phyloP scores from a whole-genome alignment of 2,888 invertebrate species.

The Syrphus vitripennis region DNA sequence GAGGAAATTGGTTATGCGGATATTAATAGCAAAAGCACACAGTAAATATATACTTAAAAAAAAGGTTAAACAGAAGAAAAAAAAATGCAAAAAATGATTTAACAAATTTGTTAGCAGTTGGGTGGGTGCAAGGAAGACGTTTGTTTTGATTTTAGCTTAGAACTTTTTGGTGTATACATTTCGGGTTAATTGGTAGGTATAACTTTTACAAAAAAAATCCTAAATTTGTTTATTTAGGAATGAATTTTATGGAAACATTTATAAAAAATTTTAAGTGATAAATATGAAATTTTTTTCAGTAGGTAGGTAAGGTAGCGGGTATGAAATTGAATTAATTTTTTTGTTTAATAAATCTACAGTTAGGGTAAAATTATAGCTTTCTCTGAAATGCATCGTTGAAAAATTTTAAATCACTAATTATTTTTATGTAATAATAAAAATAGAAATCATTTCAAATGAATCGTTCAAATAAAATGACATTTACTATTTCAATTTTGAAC shows the following conservation, averaged over 20 bases:
- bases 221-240: background rate
- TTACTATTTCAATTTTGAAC: no score
- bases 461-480: no score
- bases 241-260: background rate
- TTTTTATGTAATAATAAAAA: no score
- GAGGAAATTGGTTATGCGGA: slow-evolving; percentile 57
- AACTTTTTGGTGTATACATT: slow-evolving; percentile 36
- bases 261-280: no score
- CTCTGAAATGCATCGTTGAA: no score
- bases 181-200: slow-evolving; percentile 48
- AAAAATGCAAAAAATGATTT: slow-evolving; percentile 18
- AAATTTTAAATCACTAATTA: no score
- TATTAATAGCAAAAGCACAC: slow-evolving; percentile 62
- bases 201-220: background rate
- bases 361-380: no score
- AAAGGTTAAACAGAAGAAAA: background rate
- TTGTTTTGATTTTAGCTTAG: slow-evolving; percentile 51
- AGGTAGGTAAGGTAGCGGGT: no score
- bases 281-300: no score
- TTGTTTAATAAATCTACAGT: no score
- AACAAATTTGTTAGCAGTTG: slow-evolving; percentile 11
- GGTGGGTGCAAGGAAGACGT: background rate
- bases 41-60: background rate
- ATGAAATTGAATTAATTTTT: no score
- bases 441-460: no score